Evolutionary conservation across 2,888 invertebrate genomes (phyloP).

Genomic region (Prosapia bicincta): DNA sequence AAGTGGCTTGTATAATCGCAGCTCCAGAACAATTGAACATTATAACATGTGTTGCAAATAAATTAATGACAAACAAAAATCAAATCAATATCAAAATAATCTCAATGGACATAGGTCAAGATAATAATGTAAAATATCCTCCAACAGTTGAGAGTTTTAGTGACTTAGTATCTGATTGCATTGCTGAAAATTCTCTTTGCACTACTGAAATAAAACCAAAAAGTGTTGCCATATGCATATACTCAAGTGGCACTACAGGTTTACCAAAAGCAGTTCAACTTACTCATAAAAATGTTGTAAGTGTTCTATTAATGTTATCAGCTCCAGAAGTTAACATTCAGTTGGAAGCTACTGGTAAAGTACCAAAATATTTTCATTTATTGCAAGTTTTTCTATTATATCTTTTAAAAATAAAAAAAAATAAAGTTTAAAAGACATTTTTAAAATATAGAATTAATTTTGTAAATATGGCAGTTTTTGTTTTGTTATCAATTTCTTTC

Average conservation of each 20-base stretch:
- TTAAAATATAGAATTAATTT: too few relatives aligned
- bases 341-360: neutral
- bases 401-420: too few relatives aligned
- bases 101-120: conserved; percentile 2
- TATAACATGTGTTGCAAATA: neutral
- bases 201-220: conserved; percentile 37
- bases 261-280: conserved; percentile 71
- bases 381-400: too few relatives aligned
- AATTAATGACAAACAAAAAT: conserved; percentile 24
- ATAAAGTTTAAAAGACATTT: too few relatives aligned
- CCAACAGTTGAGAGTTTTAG: conserved; percentile 19
- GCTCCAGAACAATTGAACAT: neutral
- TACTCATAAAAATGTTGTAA: conserved; percentile 48
- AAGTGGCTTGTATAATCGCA: conserved; percentile 40
- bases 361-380: too few relatives aligned
- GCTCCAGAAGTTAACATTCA: neutral
- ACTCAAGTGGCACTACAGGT: conserved; percentile 86
- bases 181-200: conserved; percentile 49
- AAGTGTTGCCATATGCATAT: conserved; percentile 64
- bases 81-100: conserved; percentile 11
- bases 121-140: neutral
- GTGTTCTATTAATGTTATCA: conserved; percentile 33
- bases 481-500: too few relatives aligned
- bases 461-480: too few relatives aligned
- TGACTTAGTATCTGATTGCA: conserved; percentile 49